Conservation (phyloP, 1,140 invertebrate species). For the Lamellibrachia luymesi region DNA sequence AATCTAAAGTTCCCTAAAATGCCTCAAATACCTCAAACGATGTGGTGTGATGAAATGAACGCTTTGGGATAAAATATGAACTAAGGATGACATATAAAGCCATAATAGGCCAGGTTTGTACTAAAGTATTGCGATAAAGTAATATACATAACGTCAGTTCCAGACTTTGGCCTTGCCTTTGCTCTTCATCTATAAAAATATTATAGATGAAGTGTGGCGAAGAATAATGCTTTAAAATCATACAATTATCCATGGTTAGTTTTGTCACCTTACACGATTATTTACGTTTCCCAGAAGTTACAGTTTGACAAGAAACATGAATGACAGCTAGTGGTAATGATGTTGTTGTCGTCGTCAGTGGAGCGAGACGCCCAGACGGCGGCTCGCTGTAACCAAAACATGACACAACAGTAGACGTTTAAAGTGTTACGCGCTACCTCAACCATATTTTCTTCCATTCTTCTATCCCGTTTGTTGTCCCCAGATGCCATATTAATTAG, state of each 20-base stretch:
- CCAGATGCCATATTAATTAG: slow-evolving; percentile 10
- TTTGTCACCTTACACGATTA: not conserved
- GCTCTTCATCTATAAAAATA: too few relatives aligned
- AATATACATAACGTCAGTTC: too few relatives aligned
- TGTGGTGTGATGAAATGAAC: too few relatives aligned
- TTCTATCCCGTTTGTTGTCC: slow-evolving; percentile 9
- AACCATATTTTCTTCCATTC: slow-evolving; percentile 17
- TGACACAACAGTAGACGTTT: not conserved
- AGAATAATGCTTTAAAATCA: not conserved
- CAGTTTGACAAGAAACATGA: too few relatives aligned
- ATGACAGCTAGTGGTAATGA: not conserved
- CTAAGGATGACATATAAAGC: too few relatives aligned
- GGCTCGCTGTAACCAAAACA: not conserved
- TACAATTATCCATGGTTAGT: not conserved
- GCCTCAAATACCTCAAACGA: too few relatives aligned
- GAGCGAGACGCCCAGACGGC: not conserved
- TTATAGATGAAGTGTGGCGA: too few relatives aligned
- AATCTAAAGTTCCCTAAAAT: too few relatives aligned
- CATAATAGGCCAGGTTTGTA: too few relatives aligned
- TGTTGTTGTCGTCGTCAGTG: not conserved
- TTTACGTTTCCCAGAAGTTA: not conserved
- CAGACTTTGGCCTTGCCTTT: too few relatives aligned
- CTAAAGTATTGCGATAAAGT: too few relatives aligned
- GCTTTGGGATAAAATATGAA: too few relatives aligned
- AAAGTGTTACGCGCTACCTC: slow-evolving; percentile 8